These are phyloP conservation scores for Nomada flava DNA, from an alignment of 2,888 invertebrate genomes.

Conservation along the genomic window DNA sequence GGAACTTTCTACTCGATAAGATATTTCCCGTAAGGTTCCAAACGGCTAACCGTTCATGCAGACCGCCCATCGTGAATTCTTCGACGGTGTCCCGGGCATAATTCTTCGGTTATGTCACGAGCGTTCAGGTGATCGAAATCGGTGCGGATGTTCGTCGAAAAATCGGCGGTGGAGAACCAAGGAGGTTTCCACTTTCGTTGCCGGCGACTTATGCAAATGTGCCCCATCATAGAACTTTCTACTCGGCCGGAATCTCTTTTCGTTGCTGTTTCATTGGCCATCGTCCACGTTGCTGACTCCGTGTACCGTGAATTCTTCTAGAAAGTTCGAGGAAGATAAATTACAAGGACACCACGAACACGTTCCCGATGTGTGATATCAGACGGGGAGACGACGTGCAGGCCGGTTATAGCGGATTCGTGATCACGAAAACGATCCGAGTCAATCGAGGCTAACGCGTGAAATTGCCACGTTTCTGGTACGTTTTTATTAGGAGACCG, in stretches of 20 bases:
- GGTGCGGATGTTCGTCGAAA: constrained; percentile 43
- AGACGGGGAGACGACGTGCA: constrained; percentile 30
- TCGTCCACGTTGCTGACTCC: constrained; percentile 3
- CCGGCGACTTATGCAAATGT: constrained; percentile 59
- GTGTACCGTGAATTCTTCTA: constrained; percentile 56
- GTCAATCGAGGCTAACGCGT: constrained; percentile 64
- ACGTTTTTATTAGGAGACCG: constrained; percentile 43
- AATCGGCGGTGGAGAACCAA: neutral
- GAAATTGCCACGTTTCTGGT: constrained; percentile 60
- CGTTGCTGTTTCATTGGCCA: constrained; percentile 27
- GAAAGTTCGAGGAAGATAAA: constrained; percentile 64
- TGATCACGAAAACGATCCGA: constrained; percentile 63
- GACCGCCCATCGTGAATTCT: constrained; percentile 61
- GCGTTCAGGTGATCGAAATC: constrained; percentile 48
- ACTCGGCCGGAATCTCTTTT: constrained; percentile 51
- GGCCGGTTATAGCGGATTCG: constrained; percentile 54
- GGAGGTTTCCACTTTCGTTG: constrained; percentile 59
- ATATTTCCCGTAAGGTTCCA: constrained; percentile 31
- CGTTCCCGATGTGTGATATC: constrained; percentile 64
- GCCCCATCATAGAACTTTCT: constrained; percentile 61
- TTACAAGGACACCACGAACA: constrained; percentile 54
- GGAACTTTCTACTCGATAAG: constrained; percentile 50
- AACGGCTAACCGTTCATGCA: constrained; percentile 23
- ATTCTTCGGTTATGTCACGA: constrained; percentile 54
- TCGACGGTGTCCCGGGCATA: constrained; percentile 30